Evolutionary conservation across 2,797 vertebrate species (phyloP).

Genomic region (Harpagifer antarcticus): DNA sequence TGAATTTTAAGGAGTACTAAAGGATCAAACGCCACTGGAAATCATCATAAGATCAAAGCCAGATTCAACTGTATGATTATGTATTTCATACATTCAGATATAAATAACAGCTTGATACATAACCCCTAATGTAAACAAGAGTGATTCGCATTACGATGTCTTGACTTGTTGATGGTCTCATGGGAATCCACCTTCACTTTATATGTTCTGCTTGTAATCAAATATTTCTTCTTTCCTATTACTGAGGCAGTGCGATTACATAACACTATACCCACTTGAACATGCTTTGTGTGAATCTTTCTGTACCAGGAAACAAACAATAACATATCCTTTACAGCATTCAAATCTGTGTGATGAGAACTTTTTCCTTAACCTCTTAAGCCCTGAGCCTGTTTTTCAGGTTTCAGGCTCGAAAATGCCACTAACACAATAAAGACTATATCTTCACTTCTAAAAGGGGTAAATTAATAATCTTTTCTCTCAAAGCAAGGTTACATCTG

Average conservation of each 20-base stretch:
- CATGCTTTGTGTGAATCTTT: background rate
- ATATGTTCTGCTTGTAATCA: background rate
- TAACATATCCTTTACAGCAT: background rate
- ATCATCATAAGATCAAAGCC: background rate
- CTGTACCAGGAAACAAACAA: background rate
- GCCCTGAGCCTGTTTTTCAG: no score
- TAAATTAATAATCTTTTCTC: no score
- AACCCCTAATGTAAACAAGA: background rate
- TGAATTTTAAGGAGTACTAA: conserved; percentile 20
- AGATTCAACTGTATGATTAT: background rate
- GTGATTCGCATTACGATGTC: background rate
- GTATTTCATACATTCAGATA: background rate
- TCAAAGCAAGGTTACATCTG: no score
- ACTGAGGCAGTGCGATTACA: background rate
- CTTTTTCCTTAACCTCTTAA: background rate
- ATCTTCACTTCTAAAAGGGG: no score
- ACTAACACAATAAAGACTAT: no score
- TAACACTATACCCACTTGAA: background rate
- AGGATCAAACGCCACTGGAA: background rate
- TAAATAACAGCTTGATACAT: background rate
- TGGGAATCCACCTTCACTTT: background rate
- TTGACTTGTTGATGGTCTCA: background rate
- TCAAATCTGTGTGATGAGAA: background rate
- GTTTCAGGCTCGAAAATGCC: no score
- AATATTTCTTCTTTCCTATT: background rate